phyloP scores from a whole-genome alignment of 2,113 vertebrate genomes.

The Protomyctophum bolini region DNA sequence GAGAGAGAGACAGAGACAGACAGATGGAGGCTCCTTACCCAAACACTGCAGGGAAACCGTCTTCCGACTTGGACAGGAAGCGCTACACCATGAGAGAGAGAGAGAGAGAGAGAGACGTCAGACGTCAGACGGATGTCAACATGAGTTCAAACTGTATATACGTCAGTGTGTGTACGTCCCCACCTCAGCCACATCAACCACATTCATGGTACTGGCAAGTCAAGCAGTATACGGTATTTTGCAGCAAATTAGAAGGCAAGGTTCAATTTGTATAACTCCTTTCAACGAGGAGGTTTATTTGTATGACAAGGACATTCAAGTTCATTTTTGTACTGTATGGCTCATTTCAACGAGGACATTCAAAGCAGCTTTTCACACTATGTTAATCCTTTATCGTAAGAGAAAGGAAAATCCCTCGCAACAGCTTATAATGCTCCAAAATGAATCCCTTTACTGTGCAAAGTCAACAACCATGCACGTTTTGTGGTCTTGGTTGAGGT shows the following conservation, averaged over 20 bases:
- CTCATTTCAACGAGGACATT: no score
- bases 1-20: slow-evolving; percentile 7
- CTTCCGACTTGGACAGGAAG: slow-evolving; percentile 58
- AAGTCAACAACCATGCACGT: no score
- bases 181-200: not conserved
- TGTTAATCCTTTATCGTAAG: no score
- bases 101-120: slow-evolving; percentile 17
- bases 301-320: no score
- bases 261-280: no score
- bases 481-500: no score
- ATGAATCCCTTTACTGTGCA: no score
- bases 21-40: slow-evolving; percentile 68
- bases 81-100: slow-evolving; percentile 42
- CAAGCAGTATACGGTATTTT: not conserved
- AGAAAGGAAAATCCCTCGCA: no score
- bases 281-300: no score
- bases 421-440: no score
- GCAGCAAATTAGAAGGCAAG: not conserved
- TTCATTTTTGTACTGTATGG: no score
- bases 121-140: not conserved
- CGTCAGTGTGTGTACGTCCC: not conserved
- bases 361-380: no score
- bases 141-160: not conserved
- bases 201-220: not conserved
- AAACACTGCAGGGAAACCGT: slow-evolving; percentile 73